Percentiles rank a stretch among this genome's conserved stretches.
These are phyloP conservation scores for Xiphophorus couchianus DNA, from an alignment of 2,113 vertebrate genomes.

Conservation along the genomic window DNA sequence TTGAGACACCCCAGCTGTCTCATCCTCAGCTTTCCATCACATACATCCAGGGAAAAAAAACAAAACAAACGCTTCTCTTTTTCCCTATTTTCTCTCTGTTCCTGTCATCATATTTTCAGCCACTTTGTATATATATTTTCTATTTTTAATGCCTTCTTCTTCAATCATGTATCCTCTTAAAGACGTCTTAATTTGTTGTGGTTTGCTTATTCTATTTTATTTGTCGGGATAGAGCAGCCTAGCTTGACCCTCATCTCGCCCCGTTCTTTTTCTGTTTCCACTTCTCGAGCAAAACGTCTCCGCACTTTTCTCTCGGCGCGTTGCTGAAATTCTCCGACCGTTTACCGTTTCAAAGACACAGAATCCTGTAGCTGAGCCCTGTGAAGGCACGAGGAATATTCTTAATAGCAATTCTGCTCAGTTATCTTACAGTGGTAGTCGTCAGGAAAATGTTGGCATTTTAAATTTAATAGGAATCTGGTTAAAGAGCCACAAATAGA, in stretches of 20 bases:
- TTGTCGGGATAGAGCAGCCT: conserved; percentile 38
- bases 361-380: conserved; percentile 60
- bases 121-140: conserved; percentile 45
- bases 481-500: conserved; percentile 1
- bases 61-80: conserved; percentile 26
- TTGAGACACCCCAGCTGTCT: conserved; percentile 76
- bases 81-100: conserved; percentile 41
- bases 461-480: background rate
- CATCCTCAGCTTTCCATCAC: conserved; percentile 32
- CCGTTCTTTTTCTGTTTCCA: conserved; percentile 14
- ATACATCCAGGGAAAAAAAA: conserved; percentile 39
- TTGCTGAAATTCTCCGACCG: conserved; percentile 47
- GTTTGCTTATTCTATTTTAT: conserved; percentile 21
- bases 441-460: background rate
- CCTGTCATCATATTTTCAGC: conserved; percentile 57
- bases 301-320: conserved; percentile 51
- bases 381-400: conserved; percentile 20
- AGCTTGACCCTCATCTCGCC: conserved; percentile 34
- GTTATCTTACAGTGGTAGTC: background rate
- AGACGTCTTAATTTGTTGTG: conserved; percentile 47
- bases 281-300: background rate
- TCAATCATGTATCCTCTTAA: conserved; percentile 35
- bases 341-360: conserved; percentile 10
- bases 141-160: conserved; percentile 61
- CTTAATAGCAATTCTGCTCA: background rate